Conservation (phyloP, 2,113 vertebrate species). For the Catharus bicknelli region DNA sequence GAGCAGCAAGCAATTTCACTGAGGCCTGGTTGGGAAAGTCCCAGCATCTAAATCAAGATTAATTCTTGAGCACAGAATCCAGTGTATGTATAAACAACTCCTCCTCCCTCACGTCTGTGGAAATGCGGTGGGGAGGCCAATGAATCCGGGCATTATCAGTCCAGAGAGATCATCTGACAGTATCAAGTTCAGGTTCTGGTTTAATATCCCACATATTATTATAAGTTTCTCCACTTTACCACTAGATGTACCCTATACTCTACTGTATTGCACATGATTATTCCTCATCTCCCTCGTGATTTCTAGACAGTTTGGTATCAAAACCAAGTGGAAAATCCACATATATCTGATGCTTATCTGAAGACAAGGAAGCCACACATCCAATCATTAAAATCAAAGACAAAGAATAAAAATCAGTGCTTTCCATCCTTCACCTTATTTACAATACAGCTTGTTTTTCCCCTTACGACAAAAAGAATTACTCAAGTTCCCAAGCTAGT, state of each 20-base stretch:
- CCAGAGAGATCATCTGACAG: conserved; percentile 37
- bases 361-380: background rate
- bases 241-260: conserved; percentile 52
- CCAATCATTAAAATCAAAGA: background rate
- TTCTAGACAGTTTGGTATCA: background rate
- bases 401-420: background rate
- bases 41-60: conserved; percentile 65
- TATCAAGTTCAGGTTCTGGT: conserved; percentile 41
- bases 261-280: background rate
- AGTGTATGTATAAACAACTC: conserved; percentile 46
- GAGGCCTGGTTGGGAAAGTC: conserved; percentile 62
- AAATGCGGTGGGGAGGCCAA: conserved; percentile 8
- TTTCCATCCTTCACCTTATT: background rate
- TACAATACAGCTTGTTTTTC: background rate
- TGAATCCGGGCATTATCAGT: conserved; percentile 38
- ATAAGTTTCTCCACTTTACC: conserved; percentile 52
- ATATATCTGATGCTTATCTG: background rate
- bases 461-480: background rate
- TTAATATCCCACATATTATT: conserved; percentile 10
- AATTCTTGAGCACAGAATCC: conserved; percentile 25
- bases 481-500: background rate
- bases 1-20: conserved; percentile 54
- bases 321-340: conserved; percentile 11
- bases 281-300: background rate
- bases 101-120: conserved; percentile 37